Evolutionary conservation across 2,888 invertebrate species (phyloP), one percentile per base, ranked within the genome.

Genomic region (Slavum lentiscoides): DNA sequence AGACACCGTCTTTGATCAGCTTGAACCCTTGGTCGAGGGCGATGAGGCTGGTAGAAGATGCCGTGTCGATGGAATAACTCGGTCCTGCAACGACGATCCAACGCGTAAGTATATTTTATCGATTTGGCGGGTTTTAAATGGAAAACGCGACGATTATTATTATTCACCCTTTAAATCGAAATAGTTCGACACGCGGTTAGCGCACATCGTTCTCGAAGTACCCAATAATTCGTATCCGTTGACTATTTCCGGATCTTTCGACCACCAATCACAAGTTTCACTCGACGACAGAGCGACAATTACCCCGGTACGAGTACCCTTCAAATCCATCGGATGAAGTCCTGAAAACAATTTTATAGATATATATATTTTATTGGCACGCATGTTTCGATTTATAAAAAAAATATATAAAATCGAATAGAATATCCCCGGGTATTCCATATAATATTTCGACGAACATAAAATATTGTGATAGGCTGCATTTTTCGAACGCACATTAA

Each of bases 61-160:
- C 90, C 39, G 90, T 90, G 85, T 90, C 90, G 61, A 90, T 87
- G 7, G 89, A 86, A 85, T 87, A 89, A 83, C 89, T 89, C 4
- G 90, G 90, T 72, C 90, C 90, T 88, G 84, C 9, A n/a, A 19
- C 23, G 19, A 55, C 30, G 19, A 19, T 5, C 4, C 8, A 19
- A 2, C 21, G 67, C 11, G 49, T 49, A 3, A 11, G 13, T 49
- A 49, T 49, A 49, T 13, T 9, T 7, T 43, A 43, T 43, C 43
- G 43, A 43, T 43, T 43, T 43, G 9, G 43, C 9, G 43, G 9
- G 8, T 43, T 43, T 7, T 7, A 43, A 43, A 9, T 9, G 43
- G 43, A 30, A 30, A 30, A 30, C 30, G 30, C 30, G 30, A 30
- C 30, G 30, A 30, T 30, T 30, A 4, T 43, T 43, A 6, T 43